Evolutionary conservation across 2,113 vertebrate species (phyloP), one percentile per base, ranked within the genome.

Genomic region (Oncorhynchus kisutch): DNA sequence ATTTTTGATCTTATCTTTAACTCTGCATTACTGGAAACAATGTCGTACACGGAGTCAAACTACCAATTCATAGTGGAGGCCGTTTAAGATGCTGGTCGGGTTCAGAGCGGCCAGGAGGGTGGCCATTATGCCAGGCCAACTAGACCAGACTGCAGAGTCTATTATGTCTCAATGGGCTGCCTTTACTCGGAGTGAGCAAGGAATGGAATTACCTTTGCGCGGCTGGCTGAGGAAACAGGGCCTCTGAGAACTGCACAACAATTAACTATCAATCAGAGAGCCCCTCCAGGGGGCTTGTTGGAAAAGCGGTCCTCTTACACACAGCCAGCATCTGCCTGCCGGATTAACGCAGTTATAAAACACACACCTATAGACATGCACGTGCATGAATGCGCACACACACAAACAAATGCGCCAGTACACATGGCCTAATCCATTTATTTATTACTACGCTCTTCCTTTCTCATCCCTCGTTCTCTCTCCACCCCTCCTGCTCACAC

Each of bases 191-290:
- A 73, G 27, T 18, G 11, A 25, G 51, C 51, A 3, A 18, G 51
- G 51, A 54, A 14, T 54, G n/a, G 59, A 22, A 62, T 62, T 62
- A 62, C 20, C 59, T 62, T 22, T 62, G 18, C n/a, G 59, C 5
- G n/a, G 59, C 5, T 7, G n/a, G 7, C 59, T 62, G 59, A 9
- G n/a, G n/a, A 54, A 54, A 54, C 51, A 54, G 16, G 51, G 59
- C 20, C 65, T 67, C 25, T n/a, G 12, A 24, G 68, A 49, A 49
- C 16, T 27, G 6, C 68, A 70, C 9, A 70, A 49, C 68, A 48
- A 70, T 48, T 22, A 70, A 49, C 20, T 22, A 22, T 39, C 68
- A 70, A 70, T 70, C 68, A 70, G 45, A 70, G 20, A 14, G 34
- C 31, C n/a, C 31, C 65, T 65, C 29, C 67, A 20, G 18, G 34